These are phyloP conservation scores for Mythimna pallens DNA, from an alignment of 2,888 invertebrate genomes.

Conservation along the genomic window DNA sequence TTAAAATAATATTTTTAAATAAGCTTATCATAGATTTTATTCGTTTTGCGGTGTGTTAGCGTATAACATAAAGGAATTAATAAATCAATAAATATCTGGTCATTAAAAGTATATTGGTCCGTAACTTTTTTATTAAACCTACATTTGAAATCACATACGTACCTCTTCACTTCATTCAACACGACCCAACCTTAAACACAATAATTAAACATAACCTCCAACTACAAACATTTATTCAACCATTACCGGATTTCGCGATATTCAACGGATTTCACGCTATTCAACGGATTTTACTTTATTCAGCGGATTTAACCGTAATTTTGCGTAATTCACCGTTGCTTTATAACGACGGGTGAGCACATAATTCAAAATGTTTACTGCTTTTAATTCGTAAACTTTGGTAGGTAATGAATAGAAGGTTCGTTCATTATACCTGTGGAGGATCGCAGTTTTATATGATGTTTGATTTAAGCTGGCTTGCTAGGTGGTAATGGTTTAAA, in stretches of 20 bases:
- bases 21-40: not conserved
- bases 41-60: no score
- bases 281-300: constrained; percentile 35
- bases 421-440: constrained; percentile 54
- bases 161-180: not conserved
- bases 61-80: not conserved
- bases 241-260: constrained; percentile 34
- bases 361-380: constrained; percentile 68
- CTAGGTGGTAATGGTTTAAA: constrained; percentile 13
- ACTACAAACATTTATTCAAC: constrained; percentile 35
- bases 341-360: constrained; percentile 44
- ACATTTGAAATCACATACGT: not conserved
- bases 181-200: not conserved
- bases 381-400: constrained; percentile 66
- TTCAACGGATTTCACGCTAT: constrained; percentile 24
- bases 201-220: constrained; percentile 14
- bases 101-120: no score
- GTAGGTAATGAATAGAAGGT: constrained; percentile 63
- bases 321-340: constrained; percentile 44
- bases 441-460: constrained; percentile 48
- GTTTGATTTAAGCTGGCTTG: constrained; percentile 37
- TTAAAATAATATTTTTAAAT: not conserved
- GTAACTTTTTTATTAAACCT: not conserved
- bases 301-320: constrained; percentile 33
- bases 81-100: not conserved